Conservation (phyloP, 2,113 vertebrate genomes). For the Tyrannus savana region DNA sequence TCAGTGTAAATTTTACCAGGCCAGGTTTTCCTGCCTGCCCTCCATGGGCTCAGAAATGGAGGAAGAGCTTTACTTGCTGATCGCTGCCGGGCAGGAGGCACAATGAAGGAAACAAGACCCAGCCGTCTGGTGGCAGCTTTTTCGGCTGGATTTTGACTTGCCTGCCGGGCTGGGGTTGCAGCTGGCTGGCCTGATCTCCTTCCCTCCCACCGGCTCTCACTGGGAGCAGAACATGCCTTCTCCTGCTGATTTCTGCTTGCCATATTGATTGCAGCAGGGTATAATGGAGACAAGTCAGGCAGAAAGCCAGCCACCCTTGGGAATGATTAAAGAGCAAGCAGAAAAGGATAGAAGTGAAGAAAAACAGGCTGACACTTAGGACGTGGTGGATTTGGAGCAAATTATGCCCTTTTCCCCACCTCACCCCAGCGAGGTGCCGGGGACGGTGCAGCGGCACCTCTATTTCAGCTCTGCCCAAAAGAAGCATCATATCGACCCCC, state of each 20-base stretch:
- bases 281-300: slow-evolving; percentile 64
- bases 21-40: background rate
- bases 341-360: slow-evolving; percentile 31
- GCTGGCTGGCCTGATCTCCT: slow-evolving; percentile 44
- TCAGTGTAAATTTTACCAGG: background rate
- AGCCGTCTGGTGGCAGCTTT: background rate
- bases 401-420: background rate
- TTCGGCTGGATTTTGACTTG: background rate
- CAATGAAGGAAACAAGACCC: background rate
- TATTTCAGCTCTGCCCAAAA: background rate
- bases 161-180: slow-evolving; percentile 44
- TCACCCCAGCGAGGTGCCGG: background rate
- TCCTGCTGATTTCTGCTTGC: slow-evolving; percentile 60
- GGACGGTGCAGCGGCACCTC: background rate
- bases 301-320: slow-evolving; percentile 62
- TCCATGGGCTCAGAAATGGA: background rate
- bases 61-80: background rate
- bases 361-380: slow-evolving; percentile 42
- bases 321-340: slow-evolving; percentile 58
- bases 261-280: slow-evolving; percentile 64
- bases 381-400: slow-evolving; percentile 13
- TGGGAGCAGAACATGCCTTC: slow-evolving; percentile 50
- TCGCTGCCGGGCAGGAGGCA: background rate
- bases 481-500: background rate
- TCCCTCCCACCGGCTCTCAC: slow-evolving; percentile 35